Evolutionary conservation across 2,797 vertebrate genomes (phyloP), one percentile per base, ranked within the genome.

Genomic region (Phrynocephalus forsythii): DNA sequence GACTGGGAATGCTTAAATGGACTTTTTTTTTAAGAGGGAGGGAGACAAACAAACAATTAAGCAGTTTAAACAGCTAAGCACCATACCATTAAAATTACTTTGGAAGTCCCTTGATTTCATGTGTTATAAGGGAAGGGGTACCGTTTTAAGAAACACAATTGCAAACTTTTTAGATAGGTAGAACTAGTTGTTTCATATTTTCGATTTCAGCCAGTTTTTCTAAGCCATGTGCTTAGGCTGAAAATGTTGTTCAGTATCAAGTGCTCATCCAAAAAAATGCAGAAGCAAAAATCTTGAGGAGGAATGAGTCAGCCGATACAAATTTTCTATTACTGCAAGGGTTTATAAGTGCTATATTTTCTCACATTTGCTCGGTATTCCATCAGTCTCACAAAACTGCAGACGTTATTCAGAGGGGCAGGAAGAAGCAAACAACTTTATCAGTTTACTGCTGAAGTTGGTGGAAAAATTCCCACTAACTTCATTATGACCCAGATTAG

Each of bases 401-500:
- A 81, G 76, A 84, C 81, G 52, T 50, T 6, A 16, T 6, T 8
- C 4, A 87, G 30, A 60, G 5, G 13, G 56, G 67, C 28, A 76
- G 48, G 60, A 68, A 18, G 3, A 85, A 88, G 81, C 68, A 81
- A 88, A 66, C 44, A 85, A 60, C 63, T 8, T 56, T 38, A 76
- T 85, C 83, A 68, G 87, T 72, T 5, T 66, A 38, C 44, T 0
- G 0, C 76, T 87, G 67, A 83, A 87, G 30, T 1, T 4, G 0
- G 66, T 52, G 84, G 85, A 81, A 85, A 33, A 88, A 87, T 33
- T 82, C 67, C 89, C 76, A 0, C 0, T 10, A 89, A 91, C 86
- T 73, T 69, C 71, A 48, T 33, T 0, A 56, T 1, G 56, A 69
- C 0, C 63, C 86, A 83, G 66, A 75, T 72, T 0, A 0, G 44